Percentiles rank a stretch among this genome's conserved stretches.
phyloP scores from a whole-genome alignment of 2,113 vertebrate species.

The Cyprinus carpio region DNA sequence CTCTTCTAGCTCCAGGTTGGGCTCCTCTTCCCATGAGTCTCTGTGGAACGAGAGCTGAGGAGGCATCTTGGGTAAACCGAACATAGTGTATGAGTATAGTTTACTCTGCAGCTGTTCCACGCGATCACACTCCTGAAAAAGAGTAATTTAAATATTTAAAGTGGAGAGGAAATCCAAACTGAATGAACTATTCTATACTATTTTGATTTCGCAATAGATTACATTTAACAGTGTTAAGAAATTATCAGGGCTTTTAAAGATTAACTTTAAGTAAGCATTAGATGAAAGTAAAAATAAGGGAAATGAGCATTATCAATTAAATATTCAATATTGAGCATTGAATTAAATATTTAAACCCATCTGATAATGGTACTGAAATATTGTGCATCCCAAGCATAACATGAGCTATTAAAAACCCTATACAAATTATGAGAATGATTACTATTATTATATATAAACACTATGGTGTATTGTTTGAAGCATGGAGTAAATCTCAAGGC shows the following conservation, averaged over 20 bases:
- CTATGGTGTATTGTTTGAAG: constrained; percentile 17
- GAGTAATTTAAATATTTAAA: neutral
- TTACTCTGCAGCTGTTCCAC: constrained; percentile 88
- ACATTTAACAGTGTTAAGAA: too few species aligned
- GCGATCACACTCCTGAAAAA: constrained; percentile 84
- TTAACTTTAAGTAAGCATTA: neutral
- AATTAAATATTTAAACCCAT: neutral
- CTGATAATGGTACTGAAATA: neutral
- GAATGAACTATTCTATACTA: too few species aligned
- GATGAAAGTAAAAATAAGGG: neutral
- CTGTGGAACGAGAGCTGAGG: constrained; percentile 86
- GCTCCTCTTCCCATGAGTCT: constrained; percentile 87
- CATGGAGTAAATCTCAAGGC: neutral
- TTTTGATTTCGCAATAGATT: too few species aligned
- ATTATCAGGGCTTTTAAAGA: neutral
- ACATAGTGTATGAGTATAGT: constrained; percentile 81
- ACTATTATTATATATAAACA: neutral
- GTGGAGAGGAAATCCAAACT: rapidly evolving
- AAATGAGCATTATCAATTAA: too few species aligned
- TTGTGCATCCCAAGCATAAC: neutral
- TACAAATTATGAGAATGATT: neutral
- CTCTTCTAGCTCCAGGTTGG: constrained; percentile 81
- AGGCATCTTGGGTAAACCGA: constrained; percentile 86
- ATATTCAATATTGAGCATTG: neutral
- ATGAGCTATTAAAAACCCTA: neutral